A percentile compares a stretch with the other conserved stretches of the same genome.
These are phyloP conservation scores for Phrynocephalus vlangalii DNA, from an alignment of 2,797 vertebrate genomes.

Conservation along the genomic window DNA sequence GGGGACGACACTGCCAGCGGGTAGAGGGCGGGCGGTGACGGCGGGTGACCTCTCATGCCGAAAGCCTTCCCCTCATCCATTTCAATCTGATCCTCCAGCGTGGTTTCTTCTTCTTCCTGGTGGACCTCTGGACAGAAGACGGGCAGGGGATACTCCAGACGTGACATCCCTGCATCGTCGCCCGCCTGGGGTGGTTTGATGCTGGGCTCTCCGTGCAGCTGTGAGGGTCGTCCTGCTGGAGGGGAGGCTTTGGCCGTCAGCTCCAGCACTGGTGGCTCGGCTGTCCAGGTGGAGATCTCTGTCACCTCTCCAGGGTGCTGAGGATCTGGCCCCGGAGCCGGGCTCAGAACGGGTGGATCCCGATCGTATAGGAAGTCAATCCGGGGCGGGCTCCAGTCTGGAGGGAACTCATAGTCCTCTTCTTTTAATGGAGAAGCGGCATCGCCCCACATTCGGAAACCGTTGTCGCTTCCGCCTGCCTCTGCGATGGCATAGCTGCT, in stretches of 20 bases:
- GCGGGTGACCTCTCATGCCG: neutral
- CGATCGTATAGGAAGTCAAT: conserved; percentile 46
- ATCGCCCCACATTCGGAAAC: neutral
- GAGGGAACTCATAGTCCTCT: conserved; percentile 33
- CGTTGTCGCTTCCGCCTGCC: neutral
- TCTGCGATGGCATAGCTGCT: neutral
- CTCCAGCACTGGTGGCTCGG: neutral
- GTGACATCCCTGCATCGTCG: neutral
- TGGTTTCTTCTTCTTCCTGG: neutral
- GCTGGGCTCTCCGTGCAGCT: fast-evolving
- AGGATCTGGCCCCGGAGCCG: neutral
- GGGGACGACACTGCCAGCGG: neutral
- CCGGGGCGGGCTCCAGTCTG: conserved; percentile 58
- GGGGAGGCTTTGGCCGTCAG: neutral
- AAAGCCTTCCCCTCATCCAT: neutral
- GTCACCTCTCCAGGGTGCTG: neutral
- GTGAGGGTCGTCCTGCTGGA: neutral
- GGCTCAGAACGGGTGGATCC: neutral
- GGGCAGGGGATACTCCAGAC: neutral
- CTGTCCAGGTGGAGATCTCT: neutral
- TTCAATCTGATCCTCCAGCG: too few relatives aligned
- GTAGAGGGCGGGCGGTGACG: neutral
- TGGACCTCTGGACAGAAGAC: too few relatives aligned
- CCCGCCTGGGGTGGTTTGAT: neutral
- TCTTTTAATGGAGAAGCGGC: neutral